Percentiles rank a stretch among this genome's conserved stretches.
phyloP scores from a whole-genome alignment of 2,888 invertebrate species.

The Clitarchus hookeri region DNA sequence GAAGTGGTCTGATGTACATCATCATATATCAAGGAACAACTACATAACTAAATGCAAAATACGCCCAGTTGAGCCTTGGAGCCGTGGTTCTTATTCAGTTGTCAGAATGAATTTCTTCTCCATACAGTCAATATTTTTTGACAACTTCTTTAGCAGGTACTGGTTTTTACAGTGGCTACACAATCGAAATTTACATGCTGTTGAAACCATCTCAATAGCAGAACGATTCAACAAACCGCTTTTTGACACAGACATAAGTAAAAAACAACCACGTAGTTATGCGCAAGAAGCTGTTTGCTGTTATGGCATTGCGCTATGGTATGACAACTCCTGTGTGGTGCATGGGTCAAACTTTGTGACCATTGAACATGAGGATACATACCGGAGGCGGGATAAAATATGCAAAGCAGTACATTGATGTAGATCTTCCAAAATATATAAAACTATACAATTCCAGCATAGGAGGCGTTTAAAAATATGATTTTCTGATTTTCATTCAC shows the following conservation, averaged over 20 bases:
- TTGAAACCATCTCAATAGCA: constrained; percentile 35
- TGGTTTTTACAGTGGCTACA: constrained; percentile 36
- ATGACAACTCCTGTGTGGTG: background rate
- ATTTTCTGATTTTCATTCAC: background rate
- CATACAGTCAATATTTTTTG: constrained; percentile 35
- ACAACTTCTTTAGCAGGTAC: constrained; percentile 42
- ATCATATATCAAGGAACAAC: constrained; percentile 43
- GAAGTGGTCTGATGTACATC: constrained; percentile 43
- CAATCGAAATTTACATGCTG: constrained; percentile 33
- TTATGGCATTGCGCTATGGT: background rate
- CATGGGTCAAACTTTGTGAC: background rate
- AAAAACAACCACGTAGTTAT: background rate
- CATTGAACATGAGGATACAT: background rate
- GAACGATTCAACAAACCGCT: constrained; percentile 36
- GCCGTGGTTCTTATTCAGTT: constrained; percentile 40
- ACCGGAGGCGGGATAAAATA: background rate
- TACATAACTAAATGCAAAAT: constrained; percentile 36
- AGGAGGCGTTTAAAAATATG: background rate
- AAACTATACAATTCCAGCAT: background rate
- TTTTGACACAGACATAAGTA: constrained; percentile 29
- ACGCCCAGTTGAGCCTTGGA: constrained; percentile 27
- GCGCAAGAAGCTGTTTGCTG: background rate
- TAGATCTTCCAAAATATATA: background rate
- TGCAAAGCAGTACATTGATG: background rate
- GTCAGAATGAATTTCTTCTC: constrained; percentile 30